These are phyloP conservation scores for Aplocera efformata DNA, from an alignment of 2,888 invertebrate genomes.

Conservation along the genomic window DNA sequence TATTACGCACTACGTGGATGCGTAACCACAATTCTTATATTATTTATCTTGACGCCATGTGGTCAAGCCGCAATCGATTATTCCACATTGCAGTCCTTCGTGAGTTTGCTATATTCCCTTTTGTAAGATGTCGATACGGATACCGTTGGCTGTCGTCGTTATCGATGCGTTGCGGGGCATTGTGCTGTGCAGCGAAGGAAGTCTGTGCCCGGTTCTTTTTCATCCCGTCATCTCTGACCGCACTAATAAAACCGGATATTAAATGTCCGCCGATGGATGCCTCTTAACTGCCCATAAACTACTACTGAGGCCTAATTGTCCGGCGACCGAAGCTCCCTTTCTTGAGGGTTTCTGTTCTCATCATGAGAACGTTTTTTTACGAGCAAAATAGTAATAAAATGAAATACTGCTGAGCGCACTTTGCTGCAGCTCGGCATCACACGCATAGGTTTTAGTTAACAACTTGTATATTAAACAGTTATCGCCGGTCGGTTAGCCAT, in stretches of 20 bases:
- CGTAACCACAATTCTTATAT: too few species aligned
- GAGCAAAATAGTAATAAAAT: constrained; percentile 53
- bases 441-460: constrained; percentile 29
- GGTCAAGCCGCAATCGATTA: too few species aligned
- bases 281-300: constrained; percentile 64
- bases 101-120: too few species aligned
- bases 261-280: constrained; percentile 53
- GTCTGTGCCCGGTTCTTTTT: constrained; percentile 36
- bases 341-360: constrained; percentile 41
- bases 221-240: constrained; percentile 29
- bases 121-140: too few species aligned
- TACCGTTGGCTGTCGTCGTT: too few species aligned
- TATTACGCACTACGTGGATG: background rate
- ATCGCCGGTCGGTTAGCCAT: constrained; percentile 23
- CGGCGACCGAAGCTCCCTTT: constrained; percentile 38
- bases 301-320: constrained; percentile 66
- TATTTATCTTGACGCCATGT: too few species aligned
- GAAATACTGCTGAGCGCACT: constrained; percentile 39
- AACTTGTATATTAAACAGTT: constrained; percentile 27
- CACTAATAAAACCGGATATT: constrained; percentile 59
- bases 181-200: constrained; percentile 26
- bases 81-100: too few species aligned
- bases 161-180: background rate
- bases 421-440: constrained; percentile 19
- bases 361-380: constrained; percentile 52